These are phyloP conservation scores for Syngnathus typhle DNA, from an alignment of 2,113 vertebrate genomes.

Conservation along the genomic window DNA sequence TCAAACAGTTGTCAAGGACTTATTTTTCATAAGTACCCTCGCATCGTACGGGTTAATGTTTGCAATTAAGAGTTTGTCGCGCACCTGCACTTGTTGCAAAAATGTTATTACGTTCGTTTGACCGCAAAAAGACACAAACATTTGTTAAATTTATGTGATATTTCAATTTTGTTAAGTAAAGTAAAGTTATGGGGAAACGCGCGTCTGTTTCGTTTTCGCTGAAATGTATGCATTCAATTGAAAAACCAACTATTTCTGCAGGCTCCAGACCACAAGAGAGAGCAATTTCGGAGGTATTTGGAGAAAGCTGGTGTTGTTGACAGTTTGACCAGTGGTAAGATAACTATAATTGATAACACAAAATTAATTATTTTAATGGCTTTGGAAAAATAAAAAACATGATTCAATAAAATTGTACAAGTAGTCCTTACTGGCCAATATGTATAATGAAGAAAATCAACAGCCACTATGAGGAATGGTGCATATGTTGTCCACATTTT, in stretches of 20 bases:
- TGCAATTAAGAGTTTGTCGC: background rate
- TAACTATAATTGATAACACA: background rate
- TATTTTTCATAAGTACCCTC: background rate
- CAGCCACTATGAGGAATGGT: background rate
- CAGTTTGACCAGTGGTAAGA: conserved; percentile 85
- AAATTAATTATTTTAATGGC: too few species aligned
- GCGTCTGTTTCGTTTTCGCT: background rate
- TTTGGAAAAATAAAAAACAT: too few species aligned
- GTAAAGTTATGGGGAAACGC: background rate
- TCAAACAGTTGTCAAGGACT: background rate
- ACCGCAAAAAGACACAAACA: background rate
- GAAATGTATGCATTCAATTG: background rate
- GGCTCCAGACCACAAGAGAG: conserved; percentile 83
- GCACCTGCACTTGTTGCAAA: background rate
- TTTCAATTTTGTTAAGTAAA: background rate
- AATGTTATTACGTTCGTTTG: background rate
- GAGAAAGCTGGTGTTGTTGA: conserved; percentile 90
- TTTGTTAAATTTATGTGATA: background rate
- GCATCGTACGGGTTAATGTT: conserved; percentile 2
- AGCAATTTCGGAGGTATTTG: conserved; percentile 92
- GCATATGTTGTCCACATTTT: background rate
- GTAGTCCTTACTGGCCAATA: background rate
- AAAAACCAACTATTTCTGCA: conserved; percentile 39
- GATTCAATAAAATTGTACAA: background rate
- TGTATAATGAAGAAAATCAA: background rate